A percentile compares a stretch with the other conserved stretches of the same genome.
These are phyloP conservation scores for Actinemys pallida DNA, from an alignment of 2,113 vertebrate genomes.

Conservation along the genomic window DNA sequence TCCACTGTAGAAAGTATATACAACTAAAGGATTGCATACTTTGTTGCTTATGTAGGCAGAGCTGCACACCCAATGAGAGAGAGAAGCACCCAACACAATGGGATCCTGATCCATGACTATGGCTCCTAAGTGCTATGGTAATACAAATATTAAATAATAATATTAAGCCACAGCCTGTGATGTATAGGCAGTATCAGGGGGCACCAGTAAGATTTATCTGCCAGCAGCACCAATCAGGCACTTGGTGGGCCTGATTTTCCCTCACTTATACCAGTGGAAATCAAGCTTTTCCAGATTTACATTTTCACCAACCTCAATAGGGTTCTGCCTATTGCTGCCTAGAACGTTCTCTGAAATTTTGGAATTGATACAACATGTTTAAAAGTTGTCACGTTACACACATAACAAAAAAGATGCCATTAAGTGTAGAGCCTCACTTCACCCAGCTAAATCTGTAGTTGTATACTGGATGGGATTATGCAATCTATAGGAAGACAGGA, in stretches of 20 bases:
- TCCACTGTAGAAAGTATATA: slow-evolving; percentile 18
- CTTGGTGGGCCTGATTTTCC: not conserved
- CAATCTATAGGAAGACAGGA: not conserved
- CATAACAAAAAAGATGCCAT: not conserved
- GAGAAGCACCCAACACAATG: not conserved
- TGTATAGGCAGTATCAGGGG: not conserved
- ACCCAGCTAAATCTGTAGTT: not conserved
- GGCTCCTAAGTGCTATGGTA: not conserved
- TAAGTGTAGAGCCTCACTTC: not conserved
- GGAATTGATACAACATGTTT: not conserved
- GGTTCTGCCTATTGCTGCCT: not conserved
- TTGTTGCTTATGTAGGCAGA: not conserved
- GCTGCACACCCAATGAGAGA: not conserved
- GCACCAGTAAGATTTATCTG: not conserved
- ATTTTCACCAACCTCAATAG: not conserved
- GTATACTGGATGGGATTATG: fast-evolving
- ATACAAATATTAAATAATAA: not conserved
- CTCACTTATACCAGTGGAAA: not conserved
- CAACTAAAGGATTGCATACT: fast-evolving
- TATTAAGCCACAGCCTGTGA: not conserved
- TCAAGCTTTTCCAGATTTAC: not conserved
- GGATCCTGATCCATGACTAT: not conserved
- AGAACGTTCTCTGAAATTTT: not conserved
- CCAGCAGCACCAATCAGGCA: not conserved
- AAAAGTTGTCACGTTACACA: not conserved